Percentiles rank a stretch among this genome's conserved stretches.
Evolutionary conservation across 2,888 invertebrate genomes (phyloP).

Genomic region (Drosophila meridiana): DNA sequence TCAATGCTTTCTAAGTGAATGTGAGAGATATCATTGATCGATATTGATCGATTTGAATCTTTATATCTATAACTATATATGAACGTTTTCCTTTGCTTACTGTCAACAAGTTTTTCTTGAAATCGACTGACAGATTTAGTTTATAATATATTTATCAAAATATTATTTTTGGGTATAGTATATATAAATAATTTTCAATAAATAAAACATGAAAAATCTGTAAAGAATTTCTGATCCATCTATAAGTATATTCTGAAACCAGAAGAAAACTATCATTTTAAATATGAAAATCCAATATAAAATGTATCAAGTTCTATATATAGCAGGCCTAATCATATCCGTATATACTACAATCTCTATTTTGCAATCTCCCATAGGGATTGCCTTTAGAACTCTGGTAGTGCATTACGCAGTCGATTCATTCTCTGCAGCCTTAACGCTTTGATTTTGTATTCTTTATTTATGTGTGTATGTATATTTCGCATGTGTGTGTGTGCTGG

Average conservation of each 20-base stretch:
- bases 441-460: slow-evolving; percentile 20
- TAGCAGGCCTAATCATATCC: too few species aligned
- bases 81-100: neutral
- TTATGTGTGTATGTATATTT: slow-evolving; percentile 16
- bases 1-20: neutral
- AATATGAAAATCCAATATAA: too few species aligned
- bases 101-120: neutral
- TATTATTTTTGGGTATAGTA: too few species aligned
- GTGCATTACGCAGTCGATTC: neutral
- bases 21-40: neutral
- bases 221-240: too few species aligned
- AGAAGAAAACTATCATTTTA: neutral
- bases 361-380: neutral
- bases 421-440: neutral
- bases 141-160: too few species aligned
- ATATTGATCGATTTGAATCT: neutral
- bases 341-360: neutral
- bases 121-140: too few species aligned
- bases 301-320: too few species aligned
- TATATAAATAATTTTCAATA: too few species aligned
- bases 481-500: slow-evolving; percentile 50
- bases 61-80: neutral
- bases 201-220: too few species aligned
- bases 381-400: neutral
- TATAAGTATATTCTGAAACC: neutral